A percentile compares a stretch with the other conserved stretches of the same genome.
Conservation (phyloP, 2,888 invertebrate species). For the Drosophila melanocephala region DNA sequence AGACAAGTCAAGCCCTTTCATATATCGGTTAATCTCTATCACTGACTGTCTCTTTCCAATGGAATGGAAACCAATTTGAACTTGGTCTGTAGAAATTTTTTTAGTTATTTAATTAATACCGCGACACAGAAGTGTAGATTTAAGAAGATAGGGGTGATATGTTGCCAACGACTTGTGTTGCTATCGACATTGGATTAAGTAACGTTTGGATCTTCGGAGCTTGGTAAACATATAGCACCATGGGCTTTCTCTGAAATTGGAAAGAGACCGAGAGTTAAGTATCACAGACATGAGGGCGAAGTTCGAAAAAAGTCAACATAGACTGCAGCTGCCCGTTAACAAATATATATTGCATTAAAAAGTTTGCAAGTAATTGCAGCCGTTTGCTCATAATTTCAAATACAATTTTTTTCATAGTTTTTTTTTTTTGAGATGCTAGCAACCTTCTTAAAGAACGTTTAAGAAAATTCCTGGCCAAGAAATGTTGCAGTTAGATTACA, state of each 20-base stretch:
- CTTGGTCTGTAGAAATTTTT: not conserved
- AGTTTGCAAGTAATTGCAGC: not conserved
- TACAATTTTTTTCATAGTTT: not conserved
- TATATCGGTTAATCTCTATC: not conserved
- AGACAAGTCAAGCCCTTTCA: not conserved
- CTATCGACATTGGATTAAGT: not conserved
- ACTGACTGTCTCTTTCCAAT: not conserved
- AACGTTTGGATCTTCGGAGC: not conserved
- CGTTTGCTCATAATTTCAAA: not conserved
- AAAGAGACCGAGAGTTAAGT: not conserved
- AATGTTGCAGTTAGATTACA: not conserved
- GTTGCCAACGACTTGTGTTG: not conserved
- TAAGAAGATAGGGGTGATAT: not conserved
- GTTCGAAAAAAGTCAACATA: not conserved
- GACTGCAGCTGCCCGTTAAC: not conserved
- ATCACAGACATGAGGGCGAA: not conserved
- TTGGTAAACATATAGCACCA: not conserved
- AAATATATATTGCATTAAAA: not conserved
- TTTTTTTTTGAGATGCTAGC: not conserved
- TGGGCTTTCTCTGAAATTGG: not conserved
- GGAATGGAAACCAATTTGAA: not conserved
- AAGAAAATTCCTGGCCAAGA: not conserved
- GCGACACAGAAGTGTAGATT: not conserved
- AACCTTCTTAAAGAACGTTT: not conserved
- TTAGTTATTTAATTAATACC: not conserved